Evolutionary conservation across 2,888 invertebrate species (phyloP).

Genomic region (Perizoma affinitatum): DNA sequence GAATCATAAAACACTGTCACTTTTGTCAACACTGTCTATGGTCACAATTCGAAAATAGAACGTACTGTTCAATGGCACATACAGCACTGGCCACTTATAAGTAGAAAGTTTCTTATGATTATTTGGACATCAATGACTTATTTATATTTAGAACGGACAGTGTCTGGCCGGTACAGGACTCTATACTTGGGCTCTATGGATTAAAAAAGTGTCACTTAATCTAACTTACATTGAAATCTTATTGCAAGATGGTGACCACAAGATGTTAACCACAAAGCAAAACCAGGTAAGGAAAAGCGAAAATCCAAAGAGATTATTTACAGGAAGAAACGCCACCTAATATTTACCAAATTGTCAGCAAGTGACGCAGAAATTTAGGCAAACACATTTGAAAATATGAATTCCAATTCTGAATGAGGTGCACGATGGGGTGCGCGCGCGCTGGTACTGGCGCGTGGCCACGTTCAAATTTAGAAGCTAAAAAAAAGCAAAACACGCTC

Average conservation of each 20-base stretch:
- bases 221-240: conserved; percentile 10
- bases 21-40: conserved; percentile 54
- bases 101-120: conserved; percentile 49
- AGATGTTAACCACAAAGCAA: conserved; percentile 47
- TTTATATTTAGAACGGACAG: conserved; percentile 44
- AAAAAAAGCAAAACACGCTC: conserved; percentile 63
- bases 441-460: conserved; percentile 74
- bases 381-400: conserved; percentile 41
- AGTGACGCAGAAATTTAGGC: conserved; percentile 32
- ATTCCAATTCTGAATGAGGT: conserved; percentile 55
- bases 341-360: conserved; percentile 61
- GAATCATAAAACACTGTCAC: conserved; percentile 58
- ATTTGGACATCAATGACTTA: conserved; percentile 49
- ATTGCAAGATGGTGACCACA: conserved; percentile 25
- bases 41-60: conserved; percentile 45
- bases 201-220: conserved; percentile 38
- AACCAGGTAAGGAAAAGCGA: conserved; percentile 31
- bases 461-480: conserved; percentile 78
- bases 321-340: conserved; percentile 35
- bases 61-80: conserved; percentile 45
- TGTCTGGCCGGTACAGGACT: conserved; percentile 69
- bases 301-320: conserved; percentile 29
- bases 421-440: conserved; percentile 68
- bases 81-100: conserved; percentile 47
- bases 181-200: conserved; percentile 61